Evolutionary conservation across 1,140 invertebrate species (phyloP).

Genomic region (Zophobas morio): DNA sequence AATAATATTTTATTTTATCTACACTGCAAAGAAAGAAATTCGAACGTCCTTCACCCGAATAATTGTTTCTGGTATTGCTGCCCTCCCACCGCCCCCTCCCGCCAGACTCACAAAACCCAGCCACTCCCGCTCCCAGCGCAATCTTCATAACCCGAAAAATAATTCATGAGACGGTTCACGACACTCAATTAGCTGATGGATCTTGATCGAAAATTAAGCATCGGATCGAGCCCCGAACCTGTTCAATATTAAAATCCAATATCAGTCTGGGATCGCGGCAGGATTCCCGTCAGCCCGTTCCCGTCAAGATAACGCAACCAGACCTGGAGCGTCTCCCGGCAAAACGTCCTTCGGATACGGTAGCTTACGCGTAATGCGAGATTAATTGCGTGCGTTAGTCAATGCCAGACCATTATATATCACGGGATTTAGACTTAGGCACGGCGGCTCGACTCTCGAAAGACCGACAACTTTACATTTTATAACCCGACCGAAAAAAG

Average conservation of each 20-base stretch:
- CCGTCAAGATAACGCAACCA: slow-evolving; percentile 43
- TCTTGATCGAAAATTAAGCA: slow-evolving; percentile 44
- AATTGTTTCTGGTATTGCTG: no score
- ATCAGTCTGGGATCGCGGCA: slow-evolving; percentile 34
- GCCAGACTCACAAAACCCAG: no score
- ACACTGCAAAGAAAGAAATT: no score
- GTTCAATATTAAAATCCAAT: slow-evolving; percentile 49
- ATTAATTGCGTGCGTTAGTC: slow-evolving; percentile 58
- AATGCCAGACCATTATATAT: slow-evolving; percentile 58
- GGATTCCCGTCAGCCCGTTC: slow-evolving; percentile 22
- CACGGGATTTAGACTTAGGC: slow-evolving; percentile 50
- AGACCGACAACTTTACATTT: slow-evolving; percentile 45
- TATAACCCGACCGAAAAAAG: slow-evolving; percentile 33
- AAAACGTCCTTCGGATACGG: slow-evolving; percentile 46
- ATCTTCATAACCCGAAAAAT: not conserved
- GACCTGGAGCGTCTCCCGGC: slow-evolving; percentile 40
- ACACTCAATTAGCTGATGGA: slow-evolving; percentile 32
- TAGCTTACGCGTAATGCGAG: slow-evolving; percentile 58
- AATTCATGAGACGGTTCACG: slow-evolving; percentile 19
- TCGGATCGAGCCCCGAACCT: slow-evolving; percentile 21
- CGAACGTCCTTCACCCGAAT: no score
- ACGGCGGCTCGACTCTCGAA: slow-evolving; percentile 30
- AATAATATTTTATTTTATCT: no score
- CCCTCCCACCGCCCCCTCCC: no score
- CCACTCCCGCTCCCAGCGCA: not conserved